Evolutionary conservation across 1,140 invertebrate species (phyloP).

Genomic region (Lycorma delicatula): DNA sequence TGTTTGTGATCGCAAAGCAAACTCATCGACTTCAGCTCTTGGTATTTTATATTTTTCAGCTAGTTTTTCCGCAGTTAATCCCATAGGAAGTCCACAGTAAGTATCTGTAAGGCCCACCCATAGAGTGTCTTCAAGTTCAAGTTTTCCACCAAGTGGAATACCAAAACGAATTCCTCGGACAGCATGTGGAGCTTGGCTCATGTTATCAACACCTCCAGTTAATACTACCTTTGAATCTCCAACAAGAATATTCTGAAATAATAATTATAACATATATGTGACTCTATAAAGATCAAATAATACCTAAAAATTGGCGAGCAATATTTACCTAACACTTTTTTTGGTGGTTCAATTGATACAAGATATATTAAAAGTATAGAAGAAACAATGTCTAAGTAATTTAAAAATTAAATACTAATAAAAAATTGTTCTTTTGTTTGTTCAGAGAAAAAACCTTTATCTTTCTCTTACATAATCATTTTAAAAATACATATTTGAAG

Average conservation of each 20-base stretch:
- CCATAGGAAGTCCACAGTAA: conserved; percentile 91
- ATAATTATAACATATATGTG: not conserved
- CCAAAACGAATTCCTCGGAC: conserved; percentile 88
- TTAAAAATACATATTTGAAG: too few relatives aligned
- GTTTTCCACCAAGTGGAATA: conserved; percentile 66
- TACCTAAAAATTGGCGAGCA: too few relatives aligned
- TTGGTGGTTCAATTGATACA: too few relatives aligned
- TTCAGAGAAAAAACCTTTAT: too few relatives aligned
- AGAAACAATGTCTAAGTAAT: too few relatives aligned
- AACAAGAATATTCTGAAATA: conserved; percentile 69
- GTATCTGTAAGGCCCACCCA: conserved; percentile 89
- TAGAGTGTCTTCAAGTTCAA: conserved; percentile 81
- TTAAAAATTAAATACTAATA: too few relatives aligned
- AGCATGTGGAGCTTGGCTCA: conserved; percentile 89
- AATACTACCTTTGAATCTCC: conserved; percentile 83
- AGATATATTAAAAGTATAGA: too few relatives aligned
- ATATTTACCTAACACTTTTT: too few relatives aligned
- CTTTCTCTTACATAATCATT: too few relatives aligned
- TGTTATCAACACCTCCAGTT: conserved; percentile 89
- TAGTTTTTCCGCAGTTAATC: conserved; percentile 93
- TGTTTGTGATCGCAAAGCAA: conserved; percentile 75
- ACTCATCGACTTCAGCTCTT: conserved; percentile 80
- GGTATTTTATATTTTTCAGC: conserved; percentile 83
- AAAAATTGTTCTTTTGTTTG: too few relatives aligned
- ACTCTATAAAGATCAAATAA: not conserved